Percentiles rank a stretch among this genome's conserved stretches.
Conservation (phyloP, 2,888 invertebrate species). For the Calliphora vomitoria region DNA sequence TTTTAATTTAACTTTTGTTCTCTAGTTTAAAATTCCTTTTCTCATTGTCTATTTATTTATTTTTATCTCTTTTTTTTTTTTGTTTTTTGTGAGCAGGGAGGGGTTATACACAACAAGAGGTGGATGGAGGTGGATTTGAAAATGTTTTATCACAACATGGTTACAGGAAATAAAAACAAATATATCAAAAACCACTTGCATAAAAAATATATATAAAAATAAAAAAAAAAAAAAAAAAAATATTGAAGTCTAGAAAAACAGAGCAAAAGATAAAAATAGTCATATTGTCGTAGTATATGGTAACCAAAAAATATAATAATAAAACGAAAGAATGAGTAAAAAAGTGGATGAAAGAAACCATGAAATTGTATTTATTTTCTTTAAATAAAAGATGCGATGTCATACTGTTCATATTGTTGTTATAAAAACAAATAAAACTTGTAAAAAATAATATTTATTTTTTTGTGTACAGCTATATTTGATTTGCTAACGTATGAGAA, state of each 20-base stretch:
- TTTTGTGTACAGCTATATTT: neutral
- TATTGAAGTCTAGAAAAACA: neutral
- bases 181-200: constrained; percentile 18
- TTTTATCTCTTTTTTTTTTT: neutral
- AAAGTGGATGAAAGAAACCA: neutral
- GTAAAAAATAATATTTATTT: neutral
- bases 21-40: constrained; percentile 14
- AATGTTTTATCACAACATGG: constrained; percentile 12
- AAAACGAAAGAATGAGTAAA: neutral
- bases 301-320: neutral
- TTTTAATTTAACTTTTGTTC: constrained; percentile 17
- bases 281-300: neutral
- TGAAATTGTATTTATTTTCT: constrained; percentile 37
- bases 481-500: neutral
- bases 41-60: neutral
- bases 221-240: constrained; percentile 17
- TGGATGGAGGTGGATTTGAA: neutral
- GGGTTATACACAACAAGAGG: neutral
- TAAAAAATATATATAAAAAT: too few relatives aligned
- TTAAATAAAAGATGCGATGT: constrained; percentile 17
- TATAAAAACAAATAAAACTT: neutral
- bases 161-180: constrained; percentile 21
- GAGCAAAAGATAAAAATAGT: neutral
- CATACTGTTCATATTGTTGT: constrained; percentile 24
- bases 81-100: neutral